Conservation (phyloP, 1,140 invertebrate genomes). For the Anoplophora glabripennis region DNA sequence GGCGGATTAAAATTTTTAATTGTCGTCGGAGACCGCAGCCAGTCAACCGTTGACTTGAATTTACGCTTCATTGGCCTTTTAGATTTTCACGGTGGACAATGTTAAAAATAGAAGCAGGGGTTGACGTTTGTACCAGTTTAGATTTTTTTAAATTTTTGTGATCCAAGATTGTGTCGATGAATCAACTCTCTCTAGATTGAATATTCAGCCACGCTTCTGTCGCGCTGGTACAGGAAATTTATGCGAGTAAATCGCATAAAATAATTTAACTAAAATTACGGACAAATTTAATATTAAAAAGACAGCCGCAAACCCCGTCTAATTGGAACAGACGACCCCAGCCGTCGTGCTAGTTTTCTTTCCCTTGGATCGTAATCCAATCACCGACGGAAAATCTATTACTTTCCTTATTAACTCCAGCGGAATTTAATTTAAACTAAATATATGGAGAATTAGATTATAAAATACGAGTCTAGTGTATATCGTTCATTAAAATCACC, state of each 20-base stretch:
- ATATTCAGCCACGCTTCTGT: no score
- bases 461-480: constrained; percentile 23
- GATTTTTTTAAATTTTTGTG: no score
- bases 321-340: constrained; percentile 19
- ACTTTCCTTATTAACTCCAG: constrained; percentile 14
- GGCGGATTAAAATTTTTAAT: constrained; percentile 5
- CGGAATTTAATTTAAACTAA: constrained; percentile 25
- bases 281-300: constrained; percentile 4
- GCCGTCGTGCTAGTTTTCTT: constrained; percentile 10
- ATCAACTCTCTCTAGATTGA: no score
- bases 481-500: constrained; percentile 26
- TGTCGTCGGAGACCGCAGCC: constrained; percentile 4
- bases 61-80: background rate
- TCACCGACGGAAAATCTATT: constrained; percentile 18
- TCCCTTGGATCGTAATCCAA: constrained; percentile 20
- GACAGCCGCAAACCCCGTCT: constrained; percentile 12
- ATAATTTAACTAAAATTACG: background rate
- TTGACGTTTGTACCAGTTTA: no score
- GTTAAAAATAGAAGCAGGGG: no score
- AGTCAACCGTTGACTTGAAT: background rate
- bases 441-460: constrained; percentile 28
- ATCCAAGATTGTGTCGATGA: no score
- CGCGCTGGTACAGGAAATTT: background rate
- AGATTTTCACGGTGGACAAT: background rate
- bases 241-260: background rate